A percentile compares a stretch with the other conserved stretches of the same genome.
Evolutionary conservation across 2,113 vertebrate genomes (phyloP).

Genomic region (Emydocephalus ijimae): DNA sequence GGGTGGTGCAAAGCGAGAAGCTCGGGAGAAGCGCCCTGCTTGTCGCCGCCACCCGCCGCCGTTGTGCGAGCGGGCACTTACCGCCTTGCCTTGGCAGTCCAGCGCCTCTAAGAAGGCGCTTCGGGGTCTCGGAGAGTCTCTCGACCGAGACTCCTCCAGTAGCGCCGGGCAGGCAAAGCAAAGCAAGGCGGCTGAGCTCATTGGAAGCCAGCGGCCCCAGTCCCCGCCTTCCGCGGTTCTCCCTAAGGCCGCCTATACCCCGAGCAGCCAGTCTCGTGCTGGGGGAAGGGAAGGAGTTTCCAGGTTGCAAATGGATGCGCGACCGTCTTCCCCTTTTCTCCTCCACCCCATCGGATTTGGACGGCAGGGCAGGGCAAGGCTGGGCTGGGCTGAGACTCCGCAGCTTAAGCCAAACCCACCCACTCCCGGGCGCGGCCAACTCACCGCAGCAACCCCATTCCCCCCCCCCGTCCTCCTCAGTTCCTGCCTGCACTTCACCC

Average conservation of each 20-base stretch:
- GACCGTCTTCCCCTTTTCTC: neutral
- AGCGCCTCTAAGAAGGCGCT: neutral
- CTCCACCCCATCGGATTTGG: neutral
- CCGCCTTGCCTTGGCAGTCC: neutral
- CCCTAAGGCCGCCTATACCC: conserved; percentile 20
- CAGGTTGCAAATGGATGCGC: conserved; percentile 1
- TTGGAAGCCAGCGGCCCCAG: conserved; percentile 27
- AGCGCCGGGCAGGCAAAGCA: conserved; percentile 25
- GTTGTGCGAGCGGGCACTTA: neutral
- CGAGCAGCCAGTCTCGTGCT: conserved; percentile 15
- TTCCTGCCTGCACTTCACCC: neutral
- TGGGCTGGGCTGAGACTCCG: neutral
- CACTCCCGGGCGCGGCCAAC: neutral
- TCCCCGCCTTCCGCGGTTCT: conserved; percentile 39
- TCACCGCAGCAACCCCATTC: neutral
- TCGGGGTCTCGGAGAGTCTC: conserved; percentile 1
- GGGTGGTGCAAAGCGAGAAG: neutral
- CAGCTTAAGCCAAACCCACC: neutral
- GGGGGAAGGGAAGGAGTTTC: neutral
- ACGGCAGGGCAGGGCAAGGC: neutral
- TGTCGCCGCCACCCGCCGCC: neutral
- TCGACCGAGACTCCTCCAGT: conserved; percentile 13
- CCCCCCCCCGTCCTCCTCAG: neutral
- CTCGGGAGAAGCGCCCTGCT: neutral
- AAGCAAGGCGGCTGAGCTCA: conserved; percentile 46